Evolutionary conservation across 2,888 invertebrate species (phyloP).

Genomic region (Pteria penguin): DNA sequence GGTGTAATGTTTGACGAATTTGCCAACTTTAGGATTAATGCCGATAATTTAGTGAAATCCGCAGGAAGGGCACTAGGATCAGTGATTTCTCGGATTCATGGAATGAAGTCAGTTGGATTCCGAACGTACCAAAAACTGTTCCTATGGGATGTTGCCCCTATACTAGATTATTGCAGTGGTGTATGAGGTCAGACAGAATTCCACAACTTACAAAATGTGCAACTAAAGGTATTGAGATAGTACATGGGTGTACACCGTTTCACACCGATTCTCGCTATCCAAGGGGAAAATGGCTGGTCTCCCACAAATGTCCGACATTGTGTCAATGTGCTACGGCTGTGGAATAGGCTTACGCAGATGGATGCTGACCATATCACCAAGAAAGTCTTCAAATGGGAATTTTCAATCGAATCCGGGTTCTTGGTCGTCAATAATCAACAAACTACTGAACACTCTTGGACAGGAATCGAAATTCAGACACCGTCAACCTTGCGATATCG

Average conservation of each 20-base stretch:
- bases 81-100: not conserved
- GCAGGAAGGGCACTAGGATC: not conserved
- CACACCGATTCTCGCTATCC: slow-evolving; percentile 12
- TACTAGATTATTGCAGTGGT: slow-evolving; percentile 10
- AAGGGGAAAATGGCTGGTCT: slow-evolving; percentile 11
- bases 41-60: not conserved
- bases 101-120: not conserved
- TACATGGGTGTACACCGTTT: slow-evolving; percentile 14
- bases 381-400: slow-evolving; percentile 3
- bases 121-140: not conserved
- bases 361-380: not conserved
- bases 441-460: not conserved
- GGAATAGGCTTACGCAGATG: not conserved
- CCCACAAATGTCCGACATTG: not conserved
- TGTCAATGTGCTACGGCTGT: not conserved
- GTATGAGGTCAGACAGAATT: slow-evolving; percentile 19
- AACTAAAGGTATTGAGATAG: not conserved
- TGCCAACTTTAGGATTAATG: not conserved
- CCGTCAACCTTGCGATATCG: not conserved
- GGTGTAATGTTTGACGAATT: not conserved
- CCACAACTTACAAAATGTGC: slow-evolving; percentile 12
- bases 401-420: not conserved
- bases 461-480: not conserved
- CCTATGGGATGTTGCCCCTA: not conserved
- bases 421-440: not conserved